phyloP scores from a whole-genome alignment of 2,888 invertebrate species.

The Nineta flava region DNA sequence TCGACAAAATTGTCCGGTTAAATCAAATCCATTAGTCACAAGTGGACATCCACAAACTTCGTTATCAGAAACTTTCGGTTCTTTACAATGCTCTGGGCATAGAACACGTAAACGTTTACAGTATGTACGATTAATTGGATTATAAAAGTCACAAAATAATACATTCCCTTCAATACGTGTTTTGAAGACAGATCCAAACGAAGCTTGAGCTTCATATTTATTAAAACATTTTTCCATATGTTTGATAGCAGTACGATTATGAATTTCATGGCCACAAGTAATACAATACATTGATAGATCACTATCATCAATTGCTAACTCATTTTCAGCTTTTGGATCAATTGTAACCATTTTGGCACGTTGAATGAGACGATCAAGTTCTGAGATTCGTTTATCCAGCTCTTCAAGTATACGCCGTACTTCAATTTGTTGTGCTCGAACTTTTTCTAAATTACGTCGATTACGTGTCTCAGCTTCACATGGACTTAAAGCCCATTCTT shows the following conservation, averaged over 20 bases:
- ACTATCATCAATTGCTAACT: slow-evolving; percentile 48
- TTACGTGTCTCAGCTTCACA: slow-evolving; percentile 72
- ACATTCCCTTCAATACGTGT: slow-evolving; percentile 87
- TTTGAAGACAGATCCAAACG: slow-evolving; percentile 88
- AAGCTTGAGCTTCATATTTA: slow-evolving; percentile 94
- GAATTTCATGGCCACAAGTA: slow-evolving; percentile 92
- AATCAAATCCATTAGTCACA: slow-evolving; percentile 66
- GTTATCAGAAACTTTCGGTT: slow-evolving; percentile 69
- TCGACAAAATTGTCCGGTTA: slow-evolving; percentile 73
- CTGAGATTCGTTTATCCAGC: slow-evolving; percentile 57
- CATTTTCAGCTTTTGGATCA: slow-evolving; percentile 44
- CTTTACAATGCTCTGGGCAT: slow-evolving; percentile 95
- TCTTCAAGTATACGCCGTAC: slow-evolving; percentile 67
- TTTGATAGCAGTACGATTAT: slow-evolving; percentile 77
- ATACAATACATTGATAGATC: slow-evolving; percentile 85
- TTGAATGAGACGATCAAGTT: slow-evolving; percentile 66
- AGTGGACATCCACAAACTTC: slow-evolving; percentile 92
- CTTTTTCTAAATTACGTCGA: slow-evolving; percentile 47
- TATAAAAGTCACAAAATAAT: slow-evolving; percentile 96
- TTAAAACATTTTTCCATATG: slow-evolving; percentile 98
- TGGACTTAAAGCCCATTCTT: slow-evolving; percentile 81
- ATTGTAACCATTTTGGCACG: slow-evolving; percentile 56
- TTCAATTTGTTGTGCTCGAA: slow-evolving; percentile 63
- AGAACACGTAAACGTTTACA: slow-evolving; percentile 90
- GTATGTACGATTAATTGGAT: slow-evolving; percentile 74